A percentile compares a stretch with the other conserved stretches of the same genome.
Evolutionary conservation across 2,888 invertebrate species (phyloP).

Genomic region (Epiblema foenella): DNA sequence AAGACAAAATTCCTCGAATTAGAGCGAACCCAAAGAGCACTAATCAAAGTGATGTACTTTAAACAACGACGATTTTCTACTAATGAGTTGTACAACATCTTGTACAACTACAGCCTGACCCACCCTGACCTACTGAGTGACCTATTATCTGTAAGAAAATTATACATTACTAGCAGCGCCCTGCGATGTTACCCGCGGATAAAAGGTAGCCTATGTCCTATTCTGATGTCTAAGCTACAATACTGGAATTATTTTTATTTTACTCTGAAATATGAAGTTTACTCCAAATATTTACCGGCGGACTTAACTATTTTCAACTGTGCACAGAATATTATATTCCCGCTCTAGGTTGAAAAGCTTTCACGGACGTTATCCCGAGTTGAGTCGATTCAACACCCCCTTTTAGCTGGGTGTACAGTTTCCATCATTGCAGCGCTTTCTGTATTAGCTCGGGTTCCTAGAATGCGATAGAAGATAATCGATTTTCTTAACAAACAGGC

Average conservation of each 20-base stretch:
- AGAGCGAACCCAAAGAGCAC: too few species aligned
- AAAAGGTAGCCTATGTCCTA: too few species aligned
- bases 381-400: slow-evolving; percentile 29
- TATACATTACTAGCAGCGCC: too few species aligned
- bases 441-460: slow-evolving; percentile 18
- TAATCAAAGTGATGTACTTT: too few species aligned
- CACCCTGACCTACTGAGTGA: too few species aligned
- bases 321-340: slow-evolving; percentile 23
- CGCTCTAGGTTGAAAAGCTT: slow-evolving; percentile 20
- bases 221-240: not conserved
- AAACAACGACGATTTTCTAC: too few species aligned
- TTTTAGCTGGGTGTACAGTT: slow-evolving; percentile 31
- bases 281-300: not conserved
- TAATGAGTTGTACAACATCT: too few species aligned
- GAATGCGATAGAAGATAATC: slow-evolving; percentile 16
- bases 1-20: too few species aligned
- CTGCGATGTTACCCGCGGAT: too few species aligned
- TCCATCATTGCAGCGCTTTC: slow-evolving; percentile 27
- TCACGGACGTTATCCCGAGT: slow-evolving; percentile 25
- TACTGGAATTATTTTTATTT: not conserved
- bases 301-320: slow-evolving; percentile 10
- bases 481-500: slow-evolving; percentile 23
- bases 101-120: too few species aligned
- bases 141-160: too few species aligned
- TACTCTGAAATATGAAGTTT: not conserved